Evolutionary conservation across 2,113 vertebrate species (phyloP).

Genomic region (Varanus salvator): DNA sequence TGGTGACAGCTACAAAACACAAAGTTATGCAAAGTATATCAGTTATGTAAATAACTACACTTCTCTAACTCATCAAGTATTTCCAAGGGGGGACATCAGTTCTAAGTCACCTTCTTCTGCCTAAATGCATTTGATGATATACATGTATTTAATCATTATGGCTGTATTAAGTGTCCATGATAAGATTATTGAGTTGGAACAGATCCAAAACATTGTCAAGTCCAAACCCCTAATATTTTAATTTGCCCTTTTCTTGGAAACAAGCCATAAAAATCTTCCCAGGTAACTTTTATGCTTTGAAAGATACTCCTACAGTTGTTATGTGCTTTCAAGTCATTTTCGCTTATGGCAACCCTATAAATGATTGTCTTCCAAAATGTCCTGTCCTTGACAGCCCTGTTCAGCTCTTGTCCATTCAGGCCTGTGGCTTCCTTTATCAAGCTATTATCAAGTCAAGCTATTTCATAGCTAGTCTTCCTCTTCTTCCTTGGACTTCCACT

Average conservation of each 20-base stretch:
- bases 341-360: too few species aligned
- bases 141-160: conserved; percentile 24
- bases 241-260: background rate
- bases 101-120: conserved; percentile 26
- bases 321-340: too few species aligned
- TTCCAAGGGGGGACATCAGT: conserved; percentile 9
- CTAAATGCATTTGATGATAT: conserved; percentile 6
- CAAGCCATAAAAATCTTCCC: background rate
- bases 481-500: too few species aligned
- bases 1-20: background rate
- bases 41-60: background rate
- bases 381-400: too few species aligned
- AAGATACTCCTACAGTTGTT: background rate
- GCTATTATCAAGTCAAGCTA: too few species aligned
- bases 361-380: too few species aligned
- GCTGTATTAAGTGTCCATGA: conserved; percentile 5
- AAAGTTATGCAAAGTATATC: conserved; percentile 12
- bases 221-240: background rate
- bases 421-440: too few species aligned
- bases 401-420: too few species aligned
- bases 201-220: background rate
- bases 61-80: conserved; percentile 11
- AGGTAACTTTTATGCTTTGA: background rate
- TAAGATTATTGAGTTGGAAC: conserved; percentile 8
- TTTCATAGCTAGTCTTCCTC: too few species aligned